Conservation (phyloP, 2,888 invertebrate genomes). For the Drosophila atroscutellata region DNA sequence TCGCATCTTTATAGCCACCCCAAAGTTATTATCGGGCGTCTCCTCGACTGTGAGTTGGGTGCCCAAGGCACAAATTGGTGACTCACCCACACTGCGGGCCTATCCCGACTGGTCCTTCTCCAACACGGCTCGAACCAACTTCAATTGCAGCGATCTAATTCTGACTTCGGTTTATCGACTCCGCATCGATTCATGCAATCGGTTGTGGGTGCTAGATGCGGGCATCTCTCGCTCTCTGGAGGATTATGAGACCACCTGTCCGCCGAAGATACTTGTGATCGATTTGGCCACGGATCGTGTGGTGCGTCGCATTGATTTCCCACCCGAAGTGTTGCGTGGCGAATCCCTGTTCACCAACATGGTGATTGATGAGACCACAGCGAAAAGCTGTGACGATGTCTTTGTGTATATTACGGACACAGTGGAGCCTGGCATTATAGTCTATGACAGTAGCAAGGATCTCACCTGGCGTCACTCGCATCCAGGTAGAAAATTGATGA, state of each 20-base stretch:
- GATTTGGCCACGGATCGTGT: conserved; percentile 89
- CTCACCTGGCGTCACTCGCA: conserved; percentile 93
- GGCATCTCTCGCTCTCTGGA: conserved; percentile 87
- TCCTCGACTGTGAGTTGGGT: conserved; percentile 91
- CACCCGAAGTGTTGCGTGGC: conserved; percentile 90
- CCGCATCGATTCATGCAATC: conserved; percentile 91
- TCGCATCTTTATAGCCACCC: conserved; percentile 90
- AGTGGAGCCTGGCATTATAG: conserved; percentile 90
- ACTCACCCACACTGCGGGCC: conserved; percentile 89
- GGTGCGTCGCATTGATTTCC: conserved; percentile 88
- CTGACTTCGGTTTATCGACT: conserved; percentile 92
- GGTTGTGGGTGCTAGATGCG: conserved; percentile 93
- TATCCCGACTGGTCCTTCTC: conserved; percentile 93
- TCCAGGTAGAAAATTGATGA: conserved; percentile 84
- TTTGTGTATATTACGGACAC: conserved; percentile 93
- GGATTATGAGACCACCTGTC: conserved; percentile 88
- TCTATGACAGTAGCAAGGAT: conserved; percentile 89
- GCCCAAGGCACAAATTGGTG: conserved; percentile 88
- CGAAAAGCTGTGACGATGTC: conserved; percentile 90
- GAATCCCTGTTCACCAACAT: conserved; percentile 92
- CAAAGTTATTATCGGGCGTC: conserved; percentile 90
- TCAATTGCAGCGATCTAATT: conserved; percentile 91
- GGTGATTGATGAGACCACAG: conserved; percentile 90
- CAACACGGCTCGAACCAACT: conserved; percentile 88
- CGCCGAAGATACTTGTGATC: conserved; percentile 92